These are phyloP conservation scores for Muricea muricata DNA, from an alignment of 92 coral and sea anemone species.

Conservation along the genomic window DNA sequence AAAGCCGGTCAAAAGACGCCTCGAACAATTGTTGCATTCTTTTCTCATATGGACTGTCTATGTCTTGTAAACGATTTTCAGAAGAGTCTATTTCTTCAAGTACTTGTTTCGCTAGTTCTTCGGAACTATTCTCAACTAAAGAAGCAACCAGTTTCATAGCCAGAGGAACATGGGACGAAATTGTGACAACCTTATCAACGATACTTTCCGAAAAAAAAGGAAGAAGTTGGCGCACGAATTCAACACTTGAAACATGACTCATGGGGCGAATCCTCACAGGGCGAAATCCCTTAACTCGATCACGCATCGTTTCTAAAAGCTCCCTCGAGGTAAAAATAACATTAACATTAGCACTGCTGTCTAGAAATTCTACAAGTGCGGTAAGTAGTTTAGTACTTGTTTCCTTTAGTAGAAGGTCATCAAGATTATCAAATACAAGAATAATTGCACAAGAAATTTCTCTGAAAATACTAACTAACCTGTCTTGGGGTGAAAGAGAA, in stretches of 20 bases:
- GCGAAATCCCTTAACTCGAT: neutral
- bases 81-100: slow-evolving; percentile 2
- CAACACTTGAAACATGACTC: neutral
- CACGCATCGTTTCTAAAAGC: slow-evolving; percentile 22
- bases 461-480: slow-evolving; percentile 15
- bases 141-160: slow-evolving; percentile 51
- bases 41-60: slow-evolving; percentile 13
- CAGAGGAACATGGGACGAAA: slow-evolving; percentile 44
- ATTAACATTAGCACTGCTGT: neutral
- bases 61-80: neutral
- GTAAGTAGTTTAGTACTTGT: neutral
- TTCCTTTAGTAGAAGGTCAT: slow-evolving; percentile 43
- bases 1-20: slow-evolving; percentile 20
- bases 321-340: slow-evolving; percentile 42
- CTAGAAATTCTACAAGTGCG: slow-evolving; percentile 21
- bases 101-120: neutral
- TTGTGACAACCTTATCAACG: neutral
- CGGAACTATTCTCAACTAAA: neutral
- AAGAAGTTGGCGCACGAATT: neutral
- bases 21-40: slow-evolving; percentile 29
- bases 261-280: slow-evolving; percentile 15
- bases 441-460: neutral
- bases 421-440: slow-evolving; percentile 50
- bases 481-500: neutral
- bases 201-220: neutral